Evolutionary conservation across 1,140 invertebrate species (phyloP).

Genomic region (Pseudomyrmex sp.): DNA sequence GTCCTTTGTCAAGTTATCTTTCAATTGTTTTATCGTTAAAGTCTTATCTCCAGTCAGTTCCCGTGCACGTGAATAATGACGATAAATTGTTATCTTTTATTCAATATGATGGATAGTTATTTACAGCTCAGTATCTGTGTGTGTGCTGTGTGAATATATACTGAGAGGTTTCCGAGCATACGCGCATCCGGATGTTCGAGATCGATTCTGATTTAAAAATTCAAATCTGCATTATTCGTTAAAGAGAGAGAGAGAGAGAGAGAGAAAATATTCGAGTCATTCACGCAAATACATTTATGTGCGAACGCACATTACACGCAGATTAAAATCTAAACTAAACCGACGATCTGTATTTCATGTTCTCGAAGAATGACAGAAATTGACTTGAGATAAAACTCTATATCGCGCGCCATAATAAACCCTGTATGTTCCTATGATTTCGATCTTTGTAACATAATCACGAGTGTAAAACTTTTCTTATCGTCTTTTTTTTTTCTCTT

Average conservation of each 20-base stretch:
- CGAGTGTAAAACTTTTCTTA: not conserved
- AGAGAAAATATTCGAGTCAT: not conserved
- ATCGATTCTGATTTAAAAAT: too few species aligned
- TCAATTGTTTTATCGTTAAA: not conserved
- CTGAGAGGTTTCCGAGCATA: too few species aligned
- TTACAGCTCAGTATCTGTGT: not conserved
- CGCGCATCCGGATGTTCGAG: too few species aligned
- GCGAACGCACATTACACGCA: too few species aligned
- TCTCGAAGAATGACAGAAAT: not conserved
- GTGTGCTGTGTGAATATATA: too few species aligned
- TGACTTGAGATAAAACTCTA: not conserved
- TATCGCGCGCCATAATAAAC: not conserved
- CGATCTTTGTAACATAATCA: constrained; percentile 30
- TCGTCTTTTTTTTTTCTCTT: not conserved
- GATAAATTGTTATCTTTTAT: too few species aligned
- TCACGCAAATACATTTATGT: too few species aligned
- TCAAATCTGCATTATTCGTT: too few species aligned
- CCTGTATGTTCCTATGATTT: constrained; percentile 14
- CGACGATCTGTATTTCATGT: not conserved
- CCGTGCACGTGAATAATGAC: too few species aligned
- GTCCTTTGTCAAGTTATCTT: not conserved
- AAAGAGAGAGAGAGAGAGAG: not conserved
- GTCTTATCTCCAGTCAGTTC: not conserved
- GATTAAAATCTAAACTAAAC: not conserved
- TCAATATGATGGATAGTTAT: too few species aligned